Conservation (phyloP, 2,797 vertebrate genomes). For the Coracias cyanogaster region DNA sequence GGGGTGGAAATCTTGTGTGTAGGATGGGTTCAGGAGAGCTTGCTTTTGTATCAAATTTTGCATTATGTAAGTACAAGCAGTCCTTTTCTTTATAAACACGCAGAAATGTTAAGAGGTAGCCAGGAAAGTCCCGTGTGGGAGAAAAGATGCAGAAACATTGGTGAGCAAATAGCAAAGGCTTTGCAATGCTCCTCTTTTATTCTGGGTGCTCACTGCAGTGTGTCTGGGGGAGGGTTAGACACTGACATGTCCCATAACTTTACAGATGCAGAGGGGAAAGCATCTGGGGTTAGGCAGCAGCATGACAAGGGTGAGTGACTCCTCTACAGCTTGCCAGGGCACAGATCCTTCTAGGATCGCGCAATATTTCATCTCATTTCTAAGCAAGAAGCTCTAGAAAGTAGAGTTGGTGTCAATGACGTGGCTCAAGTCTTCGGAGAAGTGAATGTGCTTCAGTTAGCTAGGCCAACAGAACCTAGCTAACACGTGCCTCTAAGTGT, state of each 20-base stretch:
- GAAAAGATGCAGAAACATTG: not conserved
- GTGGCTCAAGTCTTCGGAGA: not conserved
- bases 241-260: not conserved
- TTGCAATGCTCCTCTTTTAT: not conserved
- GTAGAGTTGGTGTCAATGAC: not conserved
- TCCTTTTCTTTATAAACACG: not conserved
- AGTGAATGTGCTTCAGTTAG: not conserved
- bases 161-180: not conserved
- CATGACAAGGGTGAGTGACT: not conserved
- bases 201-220: not conserved
- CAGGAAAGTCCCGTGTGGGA: not conserved
- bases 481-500: accelerated
- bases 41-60: not conserved
- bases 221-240: not conserved
- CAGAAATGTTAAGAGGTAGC: not conserved
- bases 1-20: not conserved
- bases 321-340: not conserved
- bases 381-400: not conserved
- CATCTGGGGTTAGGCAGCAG: not conserved
- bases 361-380: not conserved
- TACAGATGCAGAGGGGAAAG: not conserved
- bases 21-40: not conserved
- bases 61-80: accelerated
- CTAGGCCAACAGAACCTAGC: not conserved
- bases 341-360: not conserved